Conservation (phyloP, 1,140 invertebrate genomes). For the Argopecten irradians region DNA sequence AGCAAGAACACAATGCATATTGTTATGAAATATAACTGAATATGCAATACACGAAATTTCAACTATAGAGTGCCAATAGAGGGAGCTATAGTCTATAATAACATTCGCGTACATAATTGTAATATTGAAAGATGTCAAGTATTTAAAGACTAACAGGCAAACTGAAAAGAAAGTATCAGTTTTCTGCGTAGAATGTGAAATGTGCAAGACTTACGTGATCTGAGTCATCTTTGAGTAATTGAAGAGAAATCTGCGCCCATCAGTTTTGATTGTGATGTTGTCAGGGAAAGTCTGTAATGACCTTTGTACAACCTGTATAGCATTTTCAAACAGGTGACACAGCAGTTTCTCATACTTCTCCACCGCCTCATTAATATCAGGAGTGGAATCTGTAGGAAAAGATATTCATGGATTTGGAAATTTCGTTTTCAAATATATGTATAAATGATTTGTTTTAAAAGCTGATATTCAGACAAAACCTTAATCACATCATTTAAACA, state of each 20-base stretch:
- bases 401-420: conserved; percentile 12
- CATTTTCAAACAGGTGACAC: conserved; percentile 54
- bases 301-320: conserved; percentile 49
- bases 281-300: conserved; percentile 45
- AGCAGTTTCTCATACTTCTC: conserved; percentile 47
- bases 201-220: conserved; percentile 48
- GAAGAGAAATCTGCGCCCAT: conserved; percentile 62
- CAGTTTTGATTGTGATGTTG: conserved; percentile 60
- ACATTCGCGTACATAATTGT: neutral
- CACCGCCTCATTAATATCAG: conserved; percentile 51
- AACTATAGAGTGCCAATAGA: neutral
- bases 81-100: neutral
- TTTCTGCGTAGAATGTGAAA: neutral
- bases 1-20: neutral
- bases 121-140: neutral
- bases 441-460: neutral
- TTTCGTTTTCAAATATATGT: neutral
- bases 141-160: neutral
- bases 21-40: no score
- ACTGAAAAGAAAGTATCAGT: neutral
- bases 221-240: conserved; percentile 62
- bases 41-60: neutral
- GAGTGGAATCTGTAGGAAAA: neutral
- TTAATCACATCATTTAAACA: neutral
- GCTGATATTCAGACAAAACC: neutral